Evolutionary conservation across 2,113 vertebrate species (phyloP).

Genomic region (Pogonocichla stellata): DNA sequence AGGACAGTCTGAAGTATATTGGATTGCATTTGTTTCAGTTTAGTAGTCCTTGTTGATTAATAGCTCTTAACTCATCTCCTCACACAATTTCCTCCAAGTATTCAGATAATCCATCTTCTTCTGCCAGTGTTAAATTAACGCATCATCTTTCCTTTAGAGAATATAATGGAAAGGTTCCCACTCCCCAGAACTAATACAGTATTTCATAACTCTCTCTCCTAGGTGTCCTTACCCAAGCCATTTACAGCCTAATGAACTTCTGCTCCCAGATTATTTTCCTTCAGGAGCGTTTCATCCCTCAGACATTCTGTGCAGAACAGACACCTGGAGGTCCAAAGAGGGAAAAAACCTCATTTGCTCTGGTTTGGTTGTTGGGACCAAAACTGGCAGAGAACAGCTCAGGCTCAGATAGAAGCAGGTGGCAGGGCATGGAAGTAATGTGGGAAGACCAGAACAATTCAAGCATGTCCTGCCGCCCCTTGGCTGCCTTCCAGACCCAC

Average conservation of each 20-base stretch:
- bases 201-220: neutral
- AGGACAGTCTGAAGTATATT: conserved; percentile 51
- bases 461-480: neutral
- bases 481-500: neutral
- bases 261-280: neutral
- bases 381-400: neutral
- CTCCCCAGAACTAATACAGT: neutral
- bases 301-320: neutral
- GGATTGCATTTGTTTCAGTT: conserved; percentile 61
- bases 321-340: neutral
- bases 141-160: conserved; percentile 7
- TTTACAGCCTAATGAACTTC: neutral
- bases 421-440: neutral
- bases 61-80: conserved; percentile 58
- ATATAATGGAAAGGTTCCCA: neutral
- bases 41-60: conserved; percentile 51
- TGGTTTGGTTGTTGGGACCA: neutral
- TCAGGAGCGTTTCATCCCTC: neutral
- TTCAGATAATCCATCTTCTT: conserved; percentile 48
- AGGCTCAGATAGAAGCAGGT: neutral
- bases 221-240: neutral
- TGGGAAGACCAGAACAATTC: neutral
- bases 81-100: conserved; percentile 60
- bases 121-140: conserved; percentile 41
- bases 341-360: neutral